These are phyloP conservation scores for Tachina grossa DNA, from an alignment of 2,888 invertebrate species.

Conservation along the genomic window DNA sequence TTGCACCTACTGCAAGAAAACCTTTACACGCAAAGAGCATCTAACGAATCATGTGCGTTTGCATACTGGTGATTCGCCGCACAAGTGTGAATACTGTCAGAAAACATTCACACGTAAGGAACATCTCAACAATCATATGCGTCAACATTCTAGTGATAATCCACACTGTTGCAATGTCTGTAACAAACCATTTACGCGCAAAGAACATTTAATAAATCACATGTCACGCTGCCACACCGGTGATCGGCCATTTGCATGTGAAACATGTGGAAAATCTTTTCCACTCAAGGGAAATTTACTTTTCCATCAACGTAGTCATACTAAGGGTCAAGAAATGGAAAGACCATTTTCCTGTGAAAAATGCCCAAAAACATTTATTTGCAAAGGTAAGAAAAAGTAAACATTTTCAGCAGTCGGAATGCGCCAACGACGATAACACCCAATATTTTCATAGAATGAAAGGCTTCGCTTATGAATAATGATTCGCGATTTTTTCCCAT, in stretches of 20 bases:
- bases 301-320: slow-evolving; percentile 94
- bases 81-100: slow-evolving; percentile 92
- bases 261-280: slow-evolving; percentile 93
- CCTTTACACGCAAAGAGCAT: slow-evolving; percentile 93
- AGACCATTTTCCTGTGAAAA: slow-evolving; percentile 90
- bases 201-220: slow-evolving; percentile 93
- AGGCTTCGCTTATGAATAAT: too few relatives aligned
- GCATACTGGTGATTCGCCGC: slow-evolving; percentile 92
- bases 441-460: too few relatives aligned
- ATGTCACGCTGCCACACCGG: slow-evolving; percentile 88
- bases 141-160: slow-evolving; percentile 94
- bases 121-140: slow-evolving; percentile 92
- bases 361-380: slow-evolving; percentile 93
- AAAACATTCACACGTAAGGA: slow-evolving; percentile 94
- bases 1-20: slow-evolving; percentile 83
- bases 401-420: not conserved
- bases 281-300: slow-evolving; percentile 92
- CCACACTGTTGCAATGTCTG: slow-evolving; percentile 93
- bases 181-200: slow-evolving; percentile 92
- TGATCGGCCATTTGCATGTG: slow-evolving; percentile 92
- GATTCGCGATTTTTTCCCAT: too few relatives aligned
- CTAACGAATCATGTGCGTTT: slow-evolving; percentile 92
- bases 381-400: slow-evolving; percentile 86
- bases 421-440: too few relatives aligned
- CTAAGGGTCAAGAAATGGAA: slow-evolving; percentile 87